Conservation (phyloP, 2,113 vertebrate genomes). For the Megalops atlanticus region DNA sequence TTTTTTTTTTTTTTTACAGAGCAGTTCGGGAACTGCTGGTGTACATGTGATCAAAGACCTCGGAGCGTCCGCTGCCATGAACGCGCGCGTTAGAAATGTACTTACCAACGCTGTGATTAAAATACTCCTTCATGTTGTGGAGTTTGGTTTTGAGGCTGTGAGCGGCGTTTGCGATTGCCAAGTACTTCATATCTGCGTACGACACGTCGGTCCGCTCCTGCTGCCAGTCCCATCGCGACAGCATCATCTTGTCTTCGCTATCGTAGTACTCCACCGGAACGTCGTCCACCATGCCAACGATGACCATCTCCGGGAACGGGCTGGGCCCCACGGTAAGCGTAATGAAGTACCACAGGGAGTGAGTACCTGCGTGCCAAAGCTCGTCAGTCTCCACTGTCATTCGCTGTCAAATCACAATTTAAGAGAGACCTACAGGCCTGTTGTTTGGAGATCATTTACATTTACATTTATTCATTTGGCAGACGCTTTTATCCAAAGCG, state of each 20-base stretch:
- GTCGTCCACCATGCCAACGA: constrained; percentile 7
- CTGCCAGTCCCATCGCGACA: constrained; percentile 19
- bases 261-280: constrained; percentile 20
- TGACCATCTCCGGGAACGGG: neutral
- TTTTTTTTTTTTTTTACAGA: too few species aligned
- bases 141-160: neutral
- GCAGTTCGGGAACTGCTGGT: too few species aligned
- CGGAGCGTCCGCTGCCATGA: too few species aligned
- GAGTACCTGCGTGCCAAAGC: neutral
- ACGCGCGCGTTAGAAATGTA: neutral
- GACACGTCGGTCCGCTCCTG: neutral
- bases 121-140: neutral
- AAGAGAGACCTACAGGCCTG: too few species aligned
- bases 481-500: too few species aligned
- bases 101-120: constrained; percentile 14
- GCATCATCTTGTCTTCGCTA: neutral
- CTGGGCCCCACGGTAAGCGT: constrained; percentile 6
- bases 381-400: too few species aligned
- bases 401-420: too few species aligned
- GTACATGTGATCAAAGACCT: too few species aligned
- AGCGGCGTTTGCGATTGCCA: neutral
- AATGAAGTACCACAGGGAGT: constrained; percentile 5
- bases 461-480: too few species aligned
- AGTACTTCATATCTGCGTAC: neutral
- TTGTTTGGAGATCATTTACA: too few species aligned